Percentiles rank a stretch among this genome's conserved stretches.
Evolutionary conservation across 2,113 vertebrate species (phyloP).

Genomic region (Zapus hudsonius): DNA sequence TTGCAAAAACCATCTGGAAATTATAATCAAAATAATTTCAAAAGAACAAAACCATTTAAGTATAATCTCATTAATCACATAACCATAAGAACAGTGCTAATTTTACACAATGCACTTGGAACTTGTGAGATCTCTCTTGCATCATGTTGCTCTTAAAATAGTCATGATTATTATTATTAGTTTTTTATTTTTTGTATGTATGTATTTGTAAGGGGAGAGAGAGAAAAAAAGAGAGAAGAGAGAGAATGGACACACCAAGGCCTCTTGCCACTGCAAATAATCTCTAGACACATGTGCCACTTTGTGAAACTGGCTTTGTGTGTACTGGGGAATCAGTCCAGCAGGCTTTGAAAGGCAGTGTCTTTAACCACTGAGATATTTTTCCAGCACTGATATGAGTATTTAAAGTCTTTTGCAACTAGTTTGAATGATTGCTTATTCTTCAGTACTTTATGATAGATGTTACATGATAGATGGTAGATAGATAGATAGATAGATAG

Average conservation of each 20-base stretch:
- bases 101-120: not conserved
- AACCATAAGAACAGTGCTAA: not conserved
- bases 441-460: not conserved
- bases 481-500: no score
- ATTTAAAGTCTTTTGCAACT: not conserved
- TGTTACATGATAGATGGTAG: no score
- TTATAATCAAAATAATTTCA: slow-evolving; percentile 1
- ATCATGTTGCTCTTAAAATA: slow-evolving; percentile 17
- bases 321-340: no score
- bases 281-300: no score
- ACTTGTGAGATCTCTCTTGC: not conserved
- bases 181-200: not conserved
- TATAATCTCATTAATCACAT: not conserved
- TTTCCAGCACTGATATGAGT: no score
- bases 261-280: no score
- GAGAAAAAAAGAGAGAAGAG: no score
- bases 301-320: no score
- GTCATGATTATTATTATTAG: not conserved
- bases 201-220: not conserved
- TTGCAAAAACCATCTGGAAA: not conserved
- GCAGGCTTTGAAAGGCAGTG: no score
- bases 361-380: no score
- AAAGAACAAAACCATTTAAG: not conserved
- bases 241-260: no score
- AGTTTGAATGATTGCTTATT: not conserved